Evolutionary conservation across 92 coral and sea anemone species (phyloP).

Genomic region (Phenganax marumi): DNA sequence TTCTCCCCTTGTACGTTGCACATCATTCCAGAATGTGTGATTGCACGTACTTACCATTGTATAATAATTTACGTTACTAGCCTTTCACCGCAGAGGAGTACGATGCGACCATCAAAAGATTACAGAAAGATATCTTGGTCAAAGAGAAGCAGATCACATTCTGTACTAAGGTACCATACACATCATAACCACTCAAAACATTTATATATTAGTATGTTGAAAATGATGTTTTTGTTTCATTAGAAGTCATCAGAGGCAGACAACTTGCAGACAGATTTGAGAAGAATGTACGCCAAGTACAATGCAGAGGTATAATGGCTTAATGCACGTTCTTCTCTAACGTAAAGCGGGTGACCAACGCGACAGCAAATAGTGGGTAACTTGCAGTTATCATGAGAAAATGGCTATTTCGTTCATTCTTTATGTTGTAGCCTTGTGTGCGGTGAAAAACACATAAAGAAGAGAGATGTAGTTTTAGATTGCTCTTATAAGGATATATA

Average conservation of each 20-base stretch:
- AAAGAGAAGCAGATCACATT: conserved; percentile 74
- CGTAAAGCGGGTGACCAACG: not conserved
- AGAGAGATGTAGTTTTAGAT: too few species aligned
- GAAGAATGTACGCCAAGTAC: conserved; percentile 44
- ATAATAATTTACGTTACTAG: conserved; percentile 6
- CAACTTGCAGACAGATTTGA: conserved; percentile 33
- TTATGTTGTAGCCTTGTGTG: not conserved
- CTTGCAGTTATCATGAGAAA: too few species aligned
- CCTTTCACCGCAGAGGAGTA: conserved; percentile 60
- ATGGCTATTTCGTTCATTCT: not conserved
- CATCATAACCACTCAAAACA: not conserved
- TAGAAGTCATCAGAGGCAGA: conserved; percentile 40
- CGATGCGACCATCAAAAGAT: conserved; percentile 68
- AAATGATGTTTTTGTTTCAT: not conserved
- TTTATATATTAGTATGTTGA: not conserved
- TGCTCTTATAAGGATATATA: too few species aligned
- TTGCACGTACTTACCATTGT: not conserved
- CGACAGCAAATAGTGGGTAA: too few species aligned
- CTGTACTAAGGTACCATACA: conserved; percentile 53
- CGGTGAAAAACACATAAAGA: not conserved
- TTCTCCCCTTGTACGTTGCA: too few species aligned
- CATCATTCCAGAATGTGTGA: too few species aligned
- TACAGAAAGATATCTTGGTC: conserved; percentile 82
- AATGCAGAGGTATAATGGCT: conserved; percentile 18
- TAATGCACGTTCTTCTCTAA: not conserved